Base-by-base conservation (phyloP, 2,888 invertebrate genomes). In the Schrankia costaestrigalis region DNA sequence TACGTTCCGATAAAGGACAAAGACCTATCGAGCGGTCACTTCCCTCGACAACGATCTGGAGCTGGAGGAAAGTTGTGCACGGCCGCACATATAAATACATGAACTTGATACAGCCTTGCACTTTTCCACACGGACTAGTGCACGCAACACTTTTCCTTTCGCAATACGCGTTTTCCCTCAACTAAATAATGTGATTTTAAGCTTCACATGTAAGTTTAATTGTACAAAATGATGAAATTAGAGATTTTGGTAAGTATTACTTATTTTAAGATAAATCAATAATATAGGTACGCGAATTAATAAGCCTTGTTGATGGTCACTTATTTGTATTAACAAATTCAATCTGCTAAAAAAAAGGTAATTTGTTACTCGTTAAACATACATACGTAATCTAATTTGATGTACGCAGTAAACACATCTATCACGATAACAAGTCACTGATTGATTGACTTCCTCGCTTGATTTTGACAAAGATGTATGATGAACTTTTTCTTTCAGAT, bases 11-110 rank as follows among this genome's bases (percentile, higher is more conserved):
- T 64, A 59, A 73, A 75, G 86, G 85, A 87, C 86, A 87, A 80
- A 85, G 86, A 86, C 85, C 86, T 71, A 72, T 64, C 63, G 67
- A 51, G 62, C 75, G 79, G 78, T 73, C 81, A 85, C 66, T 83
- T 82, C 82, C 84, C 78, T 73, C 63, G 47, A 33, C 61, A 54
- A 48, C 51, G 62, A 73, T 78, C 80, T 82, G 78, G 82, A 80
- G 57, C 63, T 53, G 28, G 58, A 83, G 77, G 84, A 86, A 87
- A 85, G 84, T 83, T 78, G 80, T 65, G 64, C 54, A 63, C 48
- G 47, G 55, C 57, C 68, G 68, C 68, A 75, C 68, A 76, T 86
- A 86, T 86, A 87, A 85, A 86, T 80, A 68, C 79, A 64, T 84
- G 81, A 82, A 85, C 84, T 83, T 85, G 81, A 82, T 83, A 81